Conservation (phyloP, 2,888 invertebrate species). For the Polyommatus icarus region DNA sequence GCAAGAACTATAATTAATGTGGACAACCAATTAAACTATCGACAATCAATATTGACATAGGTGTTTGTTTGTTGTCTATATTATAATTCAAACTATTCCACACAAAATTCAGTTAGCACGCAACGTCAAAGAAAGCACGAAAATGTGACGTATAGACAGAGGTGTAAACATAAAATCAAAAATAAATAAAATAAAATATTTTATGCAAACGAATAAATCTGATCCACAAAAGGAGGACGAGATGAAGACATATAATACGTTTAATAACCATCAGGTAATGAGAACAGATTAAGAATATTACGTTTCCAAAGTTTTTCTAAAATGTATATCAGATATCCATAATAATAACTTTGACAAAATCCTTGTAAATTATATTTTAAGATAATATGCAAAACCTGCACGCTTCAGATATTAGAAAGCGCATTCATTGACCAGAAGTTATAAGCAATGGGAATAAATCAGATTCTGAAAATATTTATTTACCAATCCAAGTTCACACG, state of each 20-base stretch:
- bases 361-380: background rate
- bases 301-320: background rate
- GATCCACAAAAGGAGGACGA: background rate
- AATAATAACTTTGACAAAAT: background rate
- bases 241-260: slow-evolving; percentile 15
- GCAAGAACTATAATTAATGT: too few relatives aligned
- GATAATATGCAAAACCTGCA: background rate
- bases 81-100: background rate
- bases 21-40: background rate
- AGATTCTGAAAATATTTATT: background rate
- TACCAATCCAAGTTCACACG: background rate
- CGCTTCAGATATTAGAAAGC: background rate
- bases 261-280: slow-evolving; percentile 14
- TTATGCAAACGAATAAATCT: background rate
- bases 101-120: background rate
- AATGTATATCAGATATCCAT: background rate
- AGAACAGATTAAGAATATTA: background rate
- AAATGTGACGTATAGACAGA: background rate
- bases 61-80: background rate
- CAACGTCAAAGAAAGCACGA: slow-evolving; percentile 18
- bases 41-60: slow-evolving; percentile 6
- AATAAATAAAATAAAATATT: background rate
- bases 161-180: background rate
- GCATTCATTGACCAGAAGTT: background rate
- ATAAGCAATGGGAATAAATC: background rate